Evolutionary conservation across 2,797 vertebrate species (phyloP).

Genomic region (Tauraco hartlaubi): DNA sequence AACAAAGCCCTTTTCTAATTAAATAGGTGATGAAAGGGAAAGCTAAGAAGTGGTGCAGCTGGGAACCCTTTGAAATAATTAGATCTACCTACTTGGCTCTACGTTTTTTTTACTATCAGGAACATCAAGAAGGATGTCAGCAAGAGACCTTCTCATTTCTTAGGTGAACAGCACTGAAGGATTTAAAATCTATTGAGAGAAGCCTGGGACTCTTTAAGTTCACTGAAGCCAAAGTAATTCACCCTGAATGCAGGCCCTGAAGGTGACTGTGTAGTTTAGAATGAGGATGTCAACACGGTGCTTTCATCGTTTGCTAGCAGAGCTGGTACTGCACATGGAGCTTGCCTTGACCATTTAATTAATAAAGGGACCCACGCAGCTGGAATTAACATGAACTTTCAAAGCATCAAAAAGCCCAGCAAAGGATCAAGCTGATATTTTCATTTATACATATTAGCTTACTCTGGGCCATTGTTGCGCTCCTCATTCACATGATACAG

Average conservation of each 20-base stretch:
- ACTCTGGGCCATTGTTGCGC: constrained; percentile 45
- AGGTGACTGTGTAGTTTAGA: constrained; percentile 63
- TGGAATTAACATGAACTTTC: constrained; percentile 70
- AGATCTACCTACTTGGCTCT: constrained; percentile 70
- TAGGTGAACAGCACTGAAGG: constrained; percentile 62
- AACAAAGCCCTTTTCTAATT: constrained; percentile 47
- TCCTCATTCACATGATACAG: constrained; percentile 40
- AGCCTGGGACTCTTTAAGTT: constrained; percentile 66
- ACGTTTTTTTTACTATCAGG: constrained; percentile 43
- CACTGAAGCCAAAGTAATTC: constrained; percentile 69
- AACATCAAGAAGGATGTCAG: constrained; percentile 67
- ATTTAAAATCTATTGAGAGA: constrained; percentile 68
- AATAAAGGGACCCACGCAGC: constrained; percentile 69
- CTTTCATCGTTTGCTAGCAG: constrained; percentile 44
- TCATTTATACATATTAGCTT: constrained; percentile 73
- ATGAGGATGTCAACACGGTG: constrained; percentile 67
- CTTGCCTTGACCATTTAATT: constrained; percentile 73
- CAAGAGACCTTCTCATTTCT: constrained; percentile 50
- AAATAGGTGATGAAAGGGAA: constrained; percentile 59
- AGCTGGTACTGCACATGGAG: constrained; percentile 59
- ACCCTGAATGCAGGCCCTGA: constrained; percentile 63
- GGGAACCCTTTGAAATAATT: constrained; percentile 67
- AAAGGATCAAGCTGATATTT: constrained; percentile 73
- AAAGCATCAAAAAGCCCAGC: constrained; percentile 73
- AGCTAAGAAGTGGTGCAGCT: constrained; percentile 35